These are phyloP conservation scores for Oryzias curvinotus DNA, from an alignment of 2,113 vertebrate species.

Conservation along the genomic window DNA sequence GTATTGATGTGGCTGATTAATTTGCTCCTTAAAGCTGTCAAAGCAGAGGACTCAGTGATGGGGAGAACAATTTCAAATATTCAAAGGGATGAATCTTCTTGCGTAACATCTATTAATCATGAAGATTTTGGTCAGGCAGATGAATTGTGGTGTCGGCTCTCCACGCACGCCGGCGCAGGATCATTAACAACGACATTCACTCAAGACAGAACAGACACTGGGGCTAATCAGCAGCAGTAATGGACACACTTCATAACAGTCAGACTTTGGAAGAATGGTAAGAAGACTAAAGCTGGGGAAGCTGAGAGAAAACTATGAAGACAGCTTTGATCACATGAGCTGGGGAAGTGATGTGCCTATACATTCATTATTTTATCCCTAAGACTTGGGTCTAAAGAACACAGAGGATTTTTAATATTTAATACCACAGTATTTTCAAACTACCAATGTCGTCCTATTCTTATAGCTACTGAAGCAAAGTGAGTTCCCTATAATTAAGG, in stretches of 20 bases:
- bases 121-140: conserved; percentile 66
- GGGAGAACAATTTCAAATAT: conserved; percentile 73
- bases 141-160: conserved; percentile 70
- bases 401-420: conserved; percentile 59
- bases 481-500: conserved; percentile 76
- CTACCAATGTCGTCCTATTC: conserved; percentile 67
- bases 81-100: conserved; percentile 71
- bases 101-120: conserved; percentile 79
- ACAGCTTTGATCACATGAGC: conserved; percentile 54
- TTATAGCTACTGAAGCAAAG: conserved; percentile 64
- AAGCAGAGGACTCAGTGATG: conserved; percentile 60
- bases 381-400: conserved; percentile 48
- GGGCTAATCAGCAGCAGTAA: conserved; percentile 78
- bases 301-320: conserved; percentile 42
- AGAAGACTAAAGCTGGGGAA: conserved; percentile 42
- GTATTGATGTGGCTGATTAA: conserved; percentile 67
- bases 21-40: conserved; percentile 74
- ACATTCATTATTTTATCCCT: conserved; percentile 64
- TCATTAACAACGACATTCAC: conserved; percentile 75
- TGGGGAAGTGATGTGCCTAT: conserved; percentile 48
- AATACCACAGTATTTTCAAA: conserved; percentile 58
- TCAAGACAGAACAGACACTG: conserved; percentile 62
- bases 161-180: conserved; percentile 65
- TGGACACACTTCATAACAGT: conserved; percentile 82
- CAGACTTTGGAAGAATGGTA: conserved; percentile 54